A percentile compares a stretch with the other conserved stretches of the same genome.
Evolutionary conservation across 2,888 invertebrate species (phyloP).

Genomic region (Patella pellucida): DNA sequence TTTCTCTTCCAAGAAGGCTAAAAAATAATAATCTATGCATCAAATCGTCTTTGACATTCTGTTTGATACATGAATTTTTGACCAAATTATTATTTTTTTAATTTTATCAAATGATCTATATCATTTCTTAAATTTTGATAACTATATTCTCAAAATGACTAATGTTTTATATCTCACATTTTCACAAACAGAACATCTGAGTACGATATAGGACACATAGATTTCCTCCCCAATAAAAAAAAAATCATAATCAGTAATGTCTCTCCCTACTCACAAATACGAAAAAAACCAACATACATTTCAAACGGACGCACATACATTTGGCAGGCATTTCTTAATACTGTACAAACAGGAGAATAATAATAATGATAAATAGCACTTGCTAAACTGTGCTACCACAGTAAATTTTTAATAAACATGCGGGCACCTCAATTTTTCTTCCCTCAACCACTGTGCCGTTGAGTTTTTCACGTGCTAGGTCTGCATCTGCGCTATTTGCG

Average conservation of each 20-base stretch:
- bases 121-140: too few species aligned
- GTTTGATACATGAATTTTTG: too few species aligned
- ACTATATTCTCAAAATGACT: too few species aligned
- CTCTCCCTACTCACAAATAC: conserved; percentile 16
- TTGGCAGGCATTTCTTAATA: conserved; percentile 67
- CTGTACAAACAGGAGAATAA: conserved; percentile 52
- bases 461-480: conserved; percentile 99
- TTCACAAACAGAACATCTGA: too few species aligned
- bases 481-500: conserved; percentile 99
- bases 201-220: too few species aligned
- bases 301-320: conserved; percentile 22
- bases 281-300: conserved; percentile 19
- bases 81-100: too few species aligned
- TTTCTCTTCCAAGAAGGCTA: too few species aligned
- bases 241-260: not conserved
- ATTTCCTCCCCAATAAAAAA: too few species aligned
- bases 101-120: too few species aligned
- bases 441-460: conserved; percentile 99
- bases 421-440: conserved; percentile 98
- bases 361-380: conserved; percentile 57
- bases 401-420: conserved; percentile 63
- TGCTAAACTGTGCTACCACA: conserved; percentile 66
- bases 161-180: too few species aligned
- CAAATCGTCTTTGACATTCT: too few species aligned
- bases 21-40: too few species aligned